These are phyloP conservation scores for Torymus tubicola DNA, from an alignment of 2,888 invertebrate genomes.

Conservation along the genomic window DNA sequence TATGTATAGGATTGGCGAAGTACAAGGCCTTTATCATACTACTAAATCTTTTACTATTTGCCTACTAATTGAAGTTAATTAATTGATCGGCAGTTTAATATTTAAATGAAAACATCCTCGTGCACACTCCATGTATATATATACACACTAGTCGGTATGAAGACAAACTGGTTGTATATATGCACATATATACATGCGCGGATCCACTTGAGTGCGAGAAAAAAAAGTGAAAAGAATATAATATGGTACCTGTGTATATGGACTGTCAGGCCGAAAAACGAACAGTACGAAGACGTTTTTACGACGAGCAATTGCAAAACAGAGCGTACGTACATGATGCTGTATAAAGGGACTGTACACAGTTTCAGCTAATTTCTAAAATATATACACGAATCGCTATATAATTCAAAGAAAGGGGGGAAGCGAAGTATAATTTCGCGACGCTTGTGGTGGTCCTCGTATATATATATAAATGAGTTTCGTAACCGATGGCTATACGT, in stretches of 20 bases:
- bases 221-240: not conserved
- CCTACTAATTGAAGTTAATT: slow-evolving; percentile 51
- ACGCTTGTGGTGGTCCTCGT: not conserved
- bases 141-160: not conserved
- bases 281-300: not conserved
- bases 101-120: slow-evolving; percentile 35
- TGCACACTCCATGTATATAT: slow-evolving; percentile 7
- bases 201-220: not conserved
- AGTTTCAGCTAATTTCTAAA: slow-evolving; percentile 28
- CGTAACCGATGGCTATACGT: not conserved
- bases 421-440: not conserved
- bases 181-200: not conserved
- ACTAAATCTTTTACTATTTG: slow-evolving; percentile 42
- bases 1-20: not conserved
- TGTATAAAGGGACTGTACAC: not conserved
- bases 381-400: not conserved
- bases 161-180: slow-evolving; percentile 35
- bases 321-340: slow-evolving; percentile 1
- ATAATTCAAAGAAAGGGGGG: not conserved
- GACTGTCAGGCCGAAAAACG: too few relatives aligned
- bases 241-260: too few relatives aligned
- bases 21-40: slow-evolving; percentile 11
- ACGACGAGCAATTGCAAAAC: slow-evolving; percentile 25
- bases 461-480: not conserved
- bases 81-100: slow-evolving; percentile 46